A percentile compares a stretch with the other conserved stretches of the same genome.
Conservation (phyloP, 2,797 vertebrate genomes). For the Epinephelus awoara region DNA sequence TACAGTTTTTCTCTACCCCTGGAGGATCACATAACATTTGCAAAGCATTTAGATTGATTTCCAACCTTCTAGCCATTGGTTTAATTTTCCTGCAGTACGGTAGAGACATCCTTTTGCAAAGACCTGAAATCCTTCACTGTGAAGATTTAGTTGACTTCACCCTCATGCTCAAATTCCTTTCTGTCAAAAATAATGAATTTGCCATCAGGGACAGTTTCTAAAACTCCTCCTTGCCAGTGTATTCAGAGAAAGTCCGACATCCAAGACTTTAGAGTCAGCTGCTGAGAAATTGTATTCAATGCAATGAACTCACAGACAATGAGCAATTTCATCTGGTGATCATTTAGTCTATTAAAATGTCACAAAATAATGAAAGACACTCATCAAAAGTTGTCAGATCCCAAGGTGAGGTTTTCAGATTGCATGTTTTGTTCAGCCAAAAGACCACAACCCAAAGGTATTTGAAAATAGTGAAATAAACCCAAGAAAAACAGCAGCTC, state of each 20-base stretch:
- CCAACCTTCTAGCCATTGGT: not conserved
- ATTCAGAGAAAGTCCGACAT: slow-evolving; percentile 9
- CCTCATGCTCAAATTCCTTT: slow-evolving; percentile 18
- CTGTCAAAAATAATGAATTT: slow-evolving; percentile 8
- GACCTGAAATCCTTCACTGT: slow-evolving; percentile 21
- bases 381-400: not conserved
- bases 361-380: not conserved
- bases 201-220: not conserved
- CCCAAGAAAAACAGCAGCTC: not conserved
- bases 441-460: not conserved
- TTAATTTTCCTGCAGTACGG: not conserved
- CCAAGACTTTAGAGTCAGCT: not conserved
- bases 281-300: not conserved
- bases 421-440: not conserved
- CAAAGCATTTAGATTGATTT: slow-evolving; percentile 14
- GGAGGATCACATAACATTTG: not conserved
- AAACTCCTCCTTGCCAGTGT: not conserved
- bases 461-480: not conserved
- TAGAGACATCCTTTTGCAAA: slow-evolving; percentile 17
- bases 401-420: not conserved
- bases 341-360: not conserved
- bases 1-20: not conserved
- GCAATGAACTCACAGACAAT: not conserved
- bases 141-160: slow-evolving; percentile 12
- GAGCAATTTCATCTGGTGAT: not conserved